These are phyloP conservation scores for Silurus asotus DNA, from an alignment of 2,113 vertebrate species.

Conservation along the genomic window DNA sequence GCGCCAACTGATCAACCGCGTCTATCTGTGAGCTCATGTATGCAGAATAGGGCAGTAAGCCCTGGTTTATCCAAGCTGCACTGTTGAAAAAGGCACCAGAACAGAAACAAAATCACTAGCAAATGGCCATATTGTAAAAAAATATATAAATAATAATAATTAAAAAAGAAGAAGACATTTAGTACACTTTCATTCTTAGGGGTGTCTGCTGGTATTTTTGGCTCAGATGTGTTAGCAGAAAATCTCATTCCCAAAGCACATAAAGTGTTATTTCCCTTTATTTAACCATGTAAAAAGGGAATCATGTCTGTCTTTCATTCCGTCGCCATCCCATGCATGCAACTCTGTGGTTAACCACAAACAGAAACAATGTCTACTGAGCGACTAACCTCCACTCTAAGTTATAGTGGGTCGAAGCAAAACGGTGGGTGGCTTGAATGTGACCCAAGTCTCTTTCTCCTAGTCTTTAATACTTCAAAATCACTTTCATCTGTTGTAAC, in stretches of 20 bases:
- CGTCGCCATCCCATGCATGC: conserved; percentile 6
- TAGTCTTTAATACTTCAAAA: conserved; percentile 20
- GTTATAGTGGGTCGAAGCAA: conserved; percentile 19
- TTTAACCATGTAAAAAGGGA: neutral
- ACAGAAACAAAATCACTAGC: neutral
- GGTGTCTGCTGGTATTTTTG: neutral
- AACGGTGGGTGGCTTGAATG: conserved; percentile 5
- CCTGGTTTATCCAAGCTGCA: neutral
- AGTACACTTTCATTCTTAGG: neutral
- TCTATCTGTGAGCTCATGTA: neutral
- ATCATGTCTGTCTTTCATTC: neutral
- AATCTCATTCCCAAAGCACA: conserved; percentile 8
- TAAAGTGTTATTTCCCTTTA: conserved; percentile 1
- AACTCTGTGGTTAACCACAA: neutral
- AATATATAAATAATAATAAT: neutral
- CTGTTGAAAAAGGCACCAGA: neutral
- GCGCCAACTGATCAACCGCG: neutral
- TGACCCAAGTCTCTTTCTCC: neutral
- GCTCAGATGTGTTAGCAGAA: neutral
- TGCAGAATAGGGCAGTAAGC: neutral
- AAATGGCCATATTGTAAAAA: neutral
- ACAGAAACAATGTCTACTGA: conserved; percentile 13
- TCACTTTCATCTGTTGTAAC: conserved; percentile 30
- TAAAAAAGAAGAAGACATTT: neutral
- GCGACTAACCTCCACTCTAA: neutral